Conservation (phyloP, 2,888 invertebrate genomes). For the Pseudeuparius sepicola region DNA sequence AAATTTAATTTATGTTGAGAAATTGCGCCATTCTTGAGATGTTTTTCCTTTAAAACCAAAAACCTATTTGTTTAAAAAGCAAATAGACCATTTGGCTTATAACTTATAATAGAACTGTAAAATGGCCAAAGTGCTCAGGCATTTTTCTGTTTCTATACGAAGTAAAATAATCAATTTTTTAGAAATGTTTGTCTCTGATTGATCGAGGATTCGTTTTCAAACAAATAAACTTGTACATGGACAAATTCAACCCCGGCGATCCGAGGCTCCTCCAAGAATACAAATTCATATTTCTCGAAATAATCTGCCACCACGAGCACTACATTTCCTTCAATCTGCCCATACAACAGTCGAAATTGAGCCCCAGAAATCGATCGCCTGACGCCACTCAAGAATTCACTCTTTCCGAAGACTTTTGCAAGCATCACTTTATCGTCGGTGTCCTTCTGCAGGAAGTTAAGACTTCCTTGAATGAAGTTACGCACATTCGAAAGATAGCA, state of each 20-base stretch:
- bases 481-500: conserved; percentile 72
- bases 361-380: conserved; percentile 44
- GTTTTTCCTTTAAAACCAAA: no score
- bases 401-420: conserved; percentile 75
- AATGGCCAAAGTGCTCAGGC: not conserved
- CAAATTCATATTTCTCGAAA: conserved; percentile 85
- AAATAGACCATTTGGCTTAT: no score
- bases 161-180: conserved; percentile 27
- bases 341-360: conserved; percentile 55
- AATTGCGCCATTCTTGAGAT: no score
- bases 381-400: conserved; percentile 46
- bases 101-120: no score
- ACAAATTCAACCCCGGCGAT: conserved; percentile 76
- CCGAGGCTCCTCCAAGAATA: conserved; percentile 72
- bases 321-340: conserved; percentile 90
- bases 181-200: conserved; percentile 82
- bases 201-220: conserved; percentile 90
- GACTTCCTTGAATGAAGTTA: conserved; percentile 74
- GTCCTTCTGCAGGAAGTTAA: conserved; percentile 81
- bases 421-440: conserved; percentile 86
- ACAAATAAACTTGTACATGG: conserved; percentile 77
- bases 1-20: no score
- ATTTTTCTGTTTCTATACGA: conserved; percentile 10
- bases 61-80: no score
- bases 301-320: conserved; percentile 90